Conservation (phyloP, 2,888 invertebrate genomes). For the Terebella lapidaria region DNA sequence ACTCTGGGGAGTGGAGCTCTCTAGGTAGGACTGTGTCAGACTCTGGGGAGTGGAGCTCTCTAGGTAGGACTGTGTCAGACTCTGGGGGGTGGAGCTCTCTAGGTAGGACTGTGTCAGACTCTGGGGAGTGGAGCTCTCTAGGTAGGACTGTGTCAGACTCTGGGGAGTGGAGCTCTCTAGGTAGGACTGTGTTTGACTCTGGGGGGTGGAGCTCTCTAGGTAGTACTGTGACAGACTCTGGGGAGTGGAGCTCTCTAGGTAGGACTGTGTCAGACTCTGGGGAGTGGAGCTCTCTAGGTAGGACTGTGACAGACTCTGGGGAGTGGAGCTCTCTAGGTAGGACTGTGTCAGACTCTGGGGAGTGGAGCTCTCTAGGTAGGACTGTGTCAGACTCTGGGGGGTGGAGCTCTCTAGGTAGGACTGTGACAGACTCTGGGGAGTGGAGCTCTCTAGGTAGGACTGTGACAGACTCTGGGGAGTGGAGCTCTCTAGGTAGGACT, state of each 20-base stretch:
- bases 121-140: no score
- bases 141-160: conserved; percentile 25
- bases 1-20: conserved; percentile 27
- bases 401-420: conserved; percentile 32
- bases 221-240: conserved; percentile 28
- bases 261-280: no score
- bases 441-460: no score
- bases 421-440: no score
- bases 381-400: conserved; percentile 27
- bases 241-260: conserved; percentile 32
- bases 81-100: conserved; percentile 29
- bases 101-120: no score
- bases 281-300: no score
- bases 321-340: conserved; percentile 32
- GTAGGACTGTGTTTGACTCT: no score
- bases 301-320: conserved; percentile 28
- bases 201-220: no score
- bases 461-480: conserved; percentile 27
- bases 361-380: no score
- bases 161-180: conserved; percentile 29
- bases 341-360: no score
- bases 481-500: conserved; percentile 33
- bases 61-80: conserved; percentile 23
- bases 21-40: no score
- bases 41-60: no score